Evolutionary conservation across 1,140 invertebrate genomes (phyloP).

Genomic region (Musca domestica): DNA sequence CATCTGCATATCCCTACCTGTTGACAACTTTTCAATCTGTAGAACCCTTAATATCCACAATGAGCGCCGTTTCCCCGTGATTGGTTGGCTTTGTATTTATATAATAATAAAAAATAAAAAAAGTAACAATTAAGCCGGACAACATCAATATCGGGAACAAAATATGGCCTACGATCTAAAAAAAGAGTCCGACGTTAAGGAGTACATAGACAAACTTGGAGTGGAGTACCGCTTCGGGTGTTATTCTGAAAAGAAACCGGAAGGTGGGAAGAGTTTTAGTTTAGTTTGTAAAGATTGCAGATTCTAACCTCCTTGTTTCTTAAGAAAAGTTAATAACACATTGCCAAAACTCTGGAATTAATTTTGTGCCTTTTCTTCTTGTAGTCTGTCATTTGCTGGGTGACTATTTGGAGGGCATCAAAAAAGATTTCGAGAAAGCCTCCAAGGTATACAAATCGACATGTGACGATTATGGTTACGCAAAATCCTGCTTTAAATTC

Average conservation of each 20-base stretch:
- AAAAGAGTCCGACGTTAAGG: slow-evolving; percentile 79
- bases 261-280: slow-evolving; percentile 60
- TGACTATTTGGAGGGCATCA: slow-evolving; percentile 81
- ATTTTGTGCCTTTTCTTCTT: slow-evolving; percentile 6
- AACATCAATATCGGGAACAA: background rate
- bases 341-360: slow-evolving; percentile 19
- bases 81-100: slow-evolving; percentile 10
- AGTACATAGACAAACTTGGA: slow-evolving; percentile 84
- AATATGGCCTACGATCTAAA: slow-evolving; percentile 72
- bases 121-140: background rate
- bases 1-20: no score
- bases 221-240: slow-evolving; percentile 91
- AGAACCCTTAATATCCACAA: no score
- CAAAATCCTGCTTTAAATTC: slow-evolving; percentile 81
- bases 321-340: background rate
- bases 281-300: background rate
- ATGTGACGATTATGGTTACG: slow-evolving; percentile 79
- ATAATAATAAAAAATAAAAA: background rate
- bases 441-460: slow-evolving; percentile 76
- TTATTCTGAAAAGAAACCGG: slow-evolving; percentile 75
- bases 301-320: slow-evolving; percentile 6
- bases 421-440: slow-evolving; percentile 76
- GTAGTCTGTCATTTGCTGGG: slow-evolving; percentile 89
- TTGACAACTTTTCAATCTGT: no score
- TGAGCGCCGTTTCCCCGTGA: no score